phyloP scores from a whole-genome alignment of 2,113 vertebrate species.

The Rallus limicola region DNA sequence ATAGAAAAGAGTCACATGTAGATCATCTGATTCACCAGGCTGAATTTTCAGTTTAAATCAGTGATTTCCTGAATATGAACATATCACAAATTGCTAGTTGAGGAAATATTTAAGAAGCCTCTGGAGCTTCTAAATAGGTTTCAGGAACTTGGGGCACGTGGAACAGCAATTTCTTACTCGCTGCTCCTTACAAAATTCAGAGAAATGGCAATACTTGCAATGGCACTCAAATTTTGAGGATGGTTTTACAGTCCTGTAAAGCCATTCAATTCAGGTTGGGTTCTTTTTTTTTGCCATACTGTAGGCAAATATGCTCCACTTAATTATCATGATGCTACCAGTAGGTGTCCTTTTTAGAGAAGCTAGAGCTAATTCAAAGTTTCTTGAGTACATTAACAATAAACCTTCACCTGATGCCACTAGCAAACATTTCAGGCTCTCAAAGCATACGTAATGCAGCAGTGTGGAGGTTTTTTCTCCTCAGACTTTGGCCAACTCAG shows the following conservation, averaged over 20 bases:
- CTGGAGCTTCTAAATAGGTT: neutral
- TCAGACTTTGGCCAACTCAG: neutral
- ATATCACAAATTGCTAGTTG: neutral
- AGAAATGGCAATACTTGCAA: neutral
- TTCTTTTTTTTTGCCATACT: neutral
- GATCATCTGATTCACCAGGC: neutral
- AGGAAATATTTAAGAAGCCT: neutral
- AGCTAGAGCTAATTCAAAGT: neutral
- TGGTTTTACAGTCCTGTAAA: neutral
- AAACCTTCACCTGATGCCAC: neutral
- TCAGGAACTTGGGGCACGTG: neutral
- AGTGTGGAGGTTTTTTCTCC: neutral
- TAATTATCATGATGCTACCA: neutral
- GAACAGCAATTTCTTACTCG: neutral
- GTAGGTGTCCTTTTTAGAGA: neutral
- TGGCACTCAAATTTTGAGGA: neutral
- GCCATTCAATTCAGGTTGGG: neutral
- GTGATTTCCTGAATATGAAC: neutral
- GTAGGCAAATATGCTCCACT: neutral
- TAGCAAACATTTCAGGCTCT: neutral
- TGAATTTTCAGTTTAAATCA: neutral
- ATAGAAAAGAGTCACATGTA: neutral
- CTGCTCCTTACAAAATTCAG: neutral
- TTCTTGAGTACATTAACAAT: neutral
- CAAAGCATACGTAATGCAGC: neutral